A percentile compares a stretch with the other conserved stretches of the same genome.
Conservation (phyloP, 2,113 vertebrate species). For the Atlantisia rogersi region DNA sequence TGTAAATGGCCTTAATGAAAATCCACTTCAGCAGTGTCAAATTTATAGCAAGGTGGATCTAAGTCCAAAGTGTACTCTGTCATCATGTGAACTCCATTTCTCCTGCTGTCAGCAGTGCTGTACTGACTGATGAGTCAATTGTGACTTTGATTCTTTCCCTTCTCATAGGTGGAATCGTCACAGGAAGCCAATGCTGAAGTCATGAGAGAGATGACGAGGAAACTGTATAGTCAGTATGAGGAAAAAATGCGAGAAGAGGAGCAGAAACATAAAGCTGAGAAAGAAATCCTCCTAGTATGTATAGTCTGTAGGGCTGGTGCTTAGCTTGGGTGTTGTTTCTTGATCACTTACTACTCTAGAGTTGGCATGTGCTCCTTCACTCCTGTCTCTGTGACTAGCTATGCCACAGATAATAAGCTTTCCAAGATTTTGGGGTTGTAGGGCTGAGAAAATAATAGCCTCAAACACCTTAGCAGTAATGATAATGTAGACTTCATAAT, state of each 20-base stretch:
- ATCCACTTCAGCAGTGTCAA: background rate
- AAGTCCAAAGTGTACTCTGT: background rate
- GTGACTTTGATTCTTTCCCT: background rate
- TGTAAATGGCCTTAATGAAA: background rate
- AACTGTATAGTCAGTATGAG: constrained; percentile 86
- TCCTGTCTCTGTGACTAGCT: background rate
- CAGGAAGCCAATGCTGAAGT: constrained; percentile 85
- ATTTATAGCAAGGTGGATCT: background rate
- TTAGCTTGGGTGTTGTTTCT: background rate
- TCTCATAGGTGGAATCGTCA: constrained; percentile 84
- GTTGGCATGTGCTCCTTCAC: background rate
- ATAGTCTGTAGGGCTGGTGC: background rate
- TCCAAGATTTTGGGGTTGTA: background rate
- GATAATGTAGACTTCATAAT: background rate
- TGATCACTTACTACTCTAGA: rapidly evolving
- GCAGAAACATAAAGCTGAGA: constrained; percentile 84
- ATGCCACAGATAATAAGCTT: background rate
- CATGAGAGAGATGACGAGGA: constrained; percentile 87
- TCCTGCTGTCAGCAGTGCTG: background rate
- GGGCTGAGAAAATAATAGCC: background rate
- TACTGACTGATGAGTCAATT: background rate
- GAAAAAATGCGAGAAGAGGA: constrained; percentile 86
- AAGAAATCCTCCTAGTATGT: constrained; percentile 87
- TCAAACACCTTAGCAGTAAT: background rate
- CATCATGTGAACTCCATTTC: background rate